Conservation (phyloP, 1,140 invertebrate species). For the Dreissena polymorpha region DNA sequence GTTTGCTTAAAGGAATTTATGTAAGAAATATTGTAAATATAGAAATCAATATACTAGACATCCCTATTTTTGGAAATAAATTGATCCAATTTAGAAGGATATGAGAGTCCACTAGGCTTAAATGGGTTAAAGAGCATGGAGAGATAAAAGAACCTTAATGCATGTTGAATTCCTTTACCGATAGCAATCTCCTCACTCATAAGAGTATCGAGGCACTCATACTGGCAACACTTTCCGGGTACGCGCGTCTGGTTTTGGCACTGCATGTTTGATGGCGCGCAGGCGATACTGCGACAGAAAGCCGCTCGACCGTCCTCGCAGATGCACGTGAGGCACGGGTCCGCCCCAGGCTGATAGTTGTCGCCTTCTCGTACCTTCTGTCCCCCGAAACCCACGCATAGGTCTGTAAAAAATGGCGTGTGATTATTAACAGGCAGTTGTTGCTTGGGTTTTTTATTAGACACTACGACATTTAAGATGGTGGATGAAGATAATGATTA, state of each 20-base stretch:
- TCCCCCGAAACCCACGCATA: not conserved
- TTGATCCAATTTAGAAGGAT: too few species aligned
- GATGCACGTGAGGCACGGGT: slow-evolving; percentile 19
- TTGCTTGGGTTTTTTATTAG: not conserved
- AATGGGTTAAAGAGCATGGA: too few species aligned
- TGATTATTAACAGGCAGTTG: not conserved
- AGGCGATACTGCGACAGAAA: slow-evolving; percentile 2
- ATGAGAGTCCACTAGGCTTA: too few species aligned
- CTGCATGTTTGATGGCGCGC: not conserved
- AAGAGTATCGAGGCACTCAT: not conserved
- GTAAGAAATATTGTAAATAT: too few species aligned
- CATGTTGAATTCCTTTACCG: too few species aligned
- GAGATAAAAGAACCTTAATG: too few species aligned
- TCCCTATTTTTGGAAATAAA: too few species aligned
- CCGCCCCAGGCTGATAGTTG: not conserved
- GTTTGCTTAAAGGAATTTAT: too few species aligned
- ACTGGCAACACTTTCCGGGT: slow-evolving; percentile 15
- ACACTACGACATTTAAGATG: not conserved
- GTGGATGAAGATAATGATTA: not conserved
- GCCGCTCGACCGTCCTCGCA: not conserved
- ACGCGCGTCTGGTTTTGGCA: not conserved
- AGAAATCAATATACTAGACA: too few species aligned
- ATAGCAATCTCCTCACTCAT: too few species aligned
- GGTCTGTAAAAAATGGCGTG: not conserved
- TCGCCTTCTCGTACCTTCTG: not conserved